These are phyloP conservation scores for Eucriotettix oculatus DNA, from an alignment of 2,888 invertebrate genomes.

Conservation along the genomic window DNA sequence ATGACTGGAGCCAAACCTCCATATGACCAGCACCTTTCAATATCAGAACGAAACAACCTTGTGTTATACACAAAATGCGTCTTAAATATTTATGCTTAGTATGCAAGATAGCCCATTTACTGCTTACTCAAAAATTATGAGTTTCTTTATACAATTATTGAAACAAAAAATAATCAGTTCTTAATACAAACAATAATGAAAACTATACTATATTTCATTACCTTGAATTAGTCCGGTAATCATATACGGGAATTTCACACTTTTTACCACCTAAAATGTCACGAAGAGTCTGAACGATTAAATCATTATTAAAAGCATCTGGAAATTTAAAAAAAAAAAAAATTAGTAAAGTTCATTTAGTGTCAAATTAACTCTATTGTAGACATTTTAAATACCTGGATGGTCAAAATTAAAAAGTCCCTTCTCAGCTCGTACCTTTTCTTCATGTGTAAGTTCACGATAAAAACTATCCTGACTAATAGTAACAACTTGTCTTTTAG, in stretches of 20 bases:
- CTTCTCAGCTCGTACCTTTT: slow-evolving; percentile 64
- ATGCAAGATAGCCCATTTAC: too few species aligned
- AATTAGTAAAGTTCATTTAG: background rate
- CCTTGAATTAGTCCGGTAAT: slow-evolving; percentile 82
- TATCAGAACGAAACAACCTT: too few species aligned
- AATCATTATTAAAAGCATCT: slow-evolving; percentile 85
- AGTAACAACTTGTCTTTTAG: slow-evolving; percentile 77
- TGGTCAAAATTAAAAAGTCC: slow-evolving; percentile 98
- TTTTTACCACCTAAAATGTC: slow-evolving; percentile 72
- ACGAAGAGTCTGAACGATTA: slow-evolving; percentile 62
- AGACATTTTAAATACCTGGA: slow-evolving; percentile 37
- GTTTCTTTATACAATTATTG: too few species aligned
- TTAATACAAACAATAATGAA: background rate
- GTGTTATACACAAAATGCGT: too few species aligned
- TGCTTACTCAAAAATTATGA: too few species aligned
- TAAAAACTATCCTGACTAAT: slow-evolving; percentile 98
- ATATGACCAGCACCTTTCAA: too few species aligned
- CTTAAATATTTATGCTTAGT: too few species aligned
- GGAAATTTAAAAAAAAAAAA: slow-evolving; percentile 10
- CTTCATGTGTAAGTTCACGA: slow-evolving; percentile 61
- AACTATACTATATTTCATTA: slow-evolving; percentile 27
- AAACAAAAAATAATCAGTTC: too few species aligned
- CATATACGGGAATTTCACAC: slow-evolving; percentile 84
- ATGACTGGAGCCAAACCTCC: too few species aligned
- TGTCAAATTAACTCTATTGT: background rate